Conservation (phyloP, 2,888 invertebrate genomes). For the Caenorhabditis sp. region DNA sequence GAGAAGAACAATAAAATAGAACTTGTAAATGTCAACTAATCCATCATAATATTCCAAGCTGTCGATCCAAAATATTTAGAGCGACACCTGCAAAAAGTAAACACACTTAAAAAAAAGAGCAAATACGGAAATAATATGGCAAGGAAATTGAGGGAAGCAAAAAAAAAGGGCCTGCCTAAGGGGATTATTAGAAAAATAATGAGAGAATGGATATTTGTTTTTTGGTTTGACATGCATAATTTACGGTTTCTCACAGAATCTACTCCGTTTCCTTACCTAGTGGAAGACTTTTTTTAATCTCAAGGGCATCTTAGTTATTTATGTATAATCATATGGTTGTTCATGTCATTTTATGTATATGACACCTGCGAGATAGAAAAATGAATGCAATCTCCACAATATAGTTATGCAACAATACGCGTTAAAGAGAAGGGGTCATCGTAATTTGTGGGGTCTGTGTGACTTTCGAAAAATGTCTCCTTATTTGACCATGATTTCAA, state of each 20-base stretch:
- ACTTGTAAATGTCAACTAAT: conserved; percentile 1
- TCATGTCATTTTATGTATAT: not conserved
- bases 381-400: not conserved
- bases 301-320: not conserved
- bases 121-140: not conserved
- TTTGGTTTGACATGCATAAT: too few species aligned
- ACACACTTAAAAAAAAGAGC: not conserved
- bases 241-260: too few species aligned
- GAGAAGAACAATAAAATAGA: not conserved
- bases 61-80: not conserved
- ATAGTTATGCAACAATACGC: not conserved
- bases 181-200: not conserved
- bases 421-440: not conserved
- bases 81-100: conserved; percentile 1
- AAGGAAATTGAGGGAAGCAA: not conserved
- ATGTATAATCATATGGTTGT: conserved; percentile 1
- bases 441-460: not conserved
- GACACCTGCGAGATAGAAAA: not conserved
- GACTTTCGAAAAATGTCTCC: too few species aligned
- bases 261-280: too few species aligned
- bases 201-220: not conserved
- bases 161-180: not conserved
- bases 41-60: conserved; percentile 1
- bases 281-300: not conserved
- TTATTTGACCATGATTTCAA: too few species aligned